A percentile compares a stretch with the other conserved stretches of the same genome.
Conservation (phyloP, 2,113 vertebrate species). For the Prunella himalayana region DNA sequence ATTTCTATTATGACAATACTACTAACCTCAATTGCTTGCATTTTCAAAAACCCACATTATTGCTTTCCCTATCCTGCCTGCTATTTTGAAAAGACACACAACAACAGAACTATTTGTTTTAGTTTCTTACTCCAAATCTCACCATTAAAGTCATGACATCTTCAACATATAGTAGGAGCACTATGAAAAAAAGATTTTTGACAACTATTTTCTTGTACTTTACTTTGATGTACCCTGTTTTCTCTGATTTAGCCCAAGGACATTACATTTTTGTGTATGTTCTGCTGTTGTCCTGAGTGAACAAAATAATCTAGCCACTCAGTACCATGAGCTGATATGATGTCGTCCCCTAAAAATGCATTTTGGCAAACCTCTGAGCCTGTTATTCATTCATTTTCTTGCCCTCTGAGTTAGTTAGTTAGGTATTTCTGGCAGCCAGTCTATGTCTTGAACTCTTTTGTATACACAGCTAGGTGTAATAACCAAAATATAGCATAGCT, state of each 20-base stretch:
- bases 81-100: not conserved
- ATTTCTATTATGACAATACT: not conserved
- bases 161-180: not conserved
- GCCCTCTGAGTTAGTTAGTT: not conserved
- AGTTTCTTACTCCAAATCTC: not conserved
- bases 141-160: not conserved
- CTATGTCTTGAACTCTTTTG: not conserved
- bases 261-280: not conserved
- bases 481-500: not conserved
- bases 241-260: not conserved
- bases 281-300: not conserved
- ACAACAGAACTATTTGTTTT: not conserved
- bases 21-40: not conserved
- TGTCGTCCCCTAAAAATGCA: not conserved
- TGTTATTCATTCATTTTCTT: not conserved
- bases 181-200: not conserved
- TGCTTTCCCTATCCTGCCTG: not conserved
- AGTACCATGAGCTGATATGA: not conserved
- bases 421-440: not conserved
- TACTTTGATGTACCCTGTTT: not conserved
- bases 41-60: not conserved
- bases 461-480: not conserved
- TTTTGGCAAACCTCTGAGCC: not conserved
- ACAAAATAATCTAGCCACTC: not conserved
- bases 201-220: not conserved